phyloP scores from a whole-genome alignment of 1,140 invertebrate genomes.

The Dolichoris vasculosae region DNA sequence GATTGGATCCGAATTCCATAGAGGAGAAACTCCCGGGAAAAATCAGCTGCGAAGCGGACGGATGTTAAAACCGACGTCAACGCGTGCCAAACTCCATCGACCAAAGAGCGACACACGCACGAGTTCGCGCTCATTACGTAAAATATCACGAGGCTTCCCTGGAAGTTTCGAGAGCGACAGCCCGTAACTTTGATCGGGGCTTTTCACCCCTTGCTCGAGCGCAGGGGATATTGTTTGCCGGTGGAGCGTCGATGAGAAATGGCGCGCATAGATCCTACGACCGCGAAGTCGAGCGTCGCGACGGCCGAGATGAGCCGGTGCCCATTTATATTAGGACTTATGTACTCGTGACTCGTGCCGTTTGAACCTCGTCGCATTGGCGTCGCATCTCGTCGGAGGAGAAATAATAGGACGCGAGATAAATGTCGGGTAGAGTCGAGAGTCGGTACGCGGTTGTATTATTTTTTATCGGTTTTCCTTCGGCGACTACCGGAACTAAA shows the following conservation, averaged over 20 bases:
- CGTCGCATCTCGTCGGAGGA: background rate
- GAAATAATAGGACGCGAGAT: background rate
- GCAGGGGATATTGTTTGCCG: constrained; percentile 62
- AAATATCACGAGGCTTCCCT: background rate
- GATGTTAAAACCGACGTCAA: too few relatives aligned
- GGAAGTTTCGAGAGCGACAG: background rate
- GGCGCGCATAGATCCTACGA: constrained; percentile 66
- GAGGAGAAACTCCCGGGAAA: too few relatives aligned
- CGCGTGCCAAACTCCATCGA: too few relatives aligned
- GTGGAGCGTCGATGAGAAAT: constrained; percentile 65
- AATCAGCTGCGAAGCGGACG: too few relatives aligned
- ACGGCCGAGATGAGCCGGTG: constrained; percentile 57
- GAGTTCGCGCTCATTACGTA: background rate
- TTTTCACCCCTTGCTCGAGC: constrained; percentile 55
- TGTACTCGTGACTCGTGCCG: background rate
- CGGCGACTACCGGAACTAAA: too few relatives aligned
- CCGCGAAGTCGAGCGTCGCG: constrained; percentile 35
- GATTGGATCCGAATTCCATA: too few relatives aligned
- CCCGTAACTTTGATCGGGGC: constrained; percentile 63
- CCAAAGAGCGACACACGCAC: too few relatives aligned
- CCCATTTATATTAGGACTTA: constrained; percentile 62
- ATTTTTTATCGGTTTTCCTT: too few relatives aligned
- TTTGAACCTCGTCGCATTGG: constrained; percentile 19
- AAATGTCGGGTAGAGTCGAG: background rate
- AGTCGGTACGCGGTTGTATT: too few relatives aligned